phyloP scores from a whole-genome alignment of 2,797 vertebrate species.

The Prunella strophiata region DNA sequence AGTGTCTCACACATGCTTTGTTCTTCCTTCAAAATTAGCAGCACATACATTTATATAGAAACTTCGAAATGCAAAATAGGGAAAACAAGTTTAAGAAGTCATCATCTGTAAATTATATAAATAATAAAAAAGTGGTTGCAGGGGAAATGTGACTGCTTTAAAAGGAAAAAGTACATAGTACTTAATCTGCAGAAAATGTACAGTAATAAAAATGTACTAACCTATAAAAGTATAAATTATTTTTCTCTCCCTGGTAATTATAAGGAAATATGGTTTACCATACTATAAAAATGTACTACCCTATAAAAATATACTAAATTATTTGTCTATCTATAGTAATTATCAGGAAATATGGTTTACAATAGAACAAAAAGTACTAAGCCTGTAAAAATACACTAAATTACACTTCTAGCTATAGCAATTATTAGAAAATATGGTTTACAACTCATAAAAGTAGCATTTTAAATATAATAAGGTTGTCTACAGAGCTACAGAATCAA shows the following conservation, averaged over 20 bases:
- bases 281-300: conserved; percentile 72
- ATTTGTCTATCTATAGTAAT: conserved; percentile 73
- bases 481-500: conserved; percentile 11
- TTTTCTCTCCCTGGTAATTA: conserved; percentile 71
- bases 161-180: conserved; percentile 63
- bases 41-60: conserved; percentile 71
- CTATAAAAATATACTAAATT: conserved; percentile 74
- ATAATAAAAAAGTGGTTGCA: conserved; percentile 72
- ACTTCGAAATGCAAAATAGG: conserved; percentile 64
- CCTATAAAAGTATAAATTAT: conserved; percentile 75
- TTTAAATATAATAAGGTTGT: conserved; percentile 52
- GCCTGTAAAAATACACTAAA: conserved; percentile 70
- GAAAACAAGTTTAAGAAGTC: conserved; percentile 72
- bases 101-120: conserved; percentile 73
- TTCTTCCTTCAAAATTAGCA: conserved; percentile 76
- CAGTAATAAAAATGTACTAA: conserved; percentile 73
- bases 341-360: conserved; percentile 71
- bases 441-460: conserved; percentile 55
- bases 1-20: conserved; percentile 70
- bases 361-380: conserved; percentile 70
- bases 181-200: conserved; percentile 66
- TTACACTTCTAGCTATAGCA: conserved; percentile 51
- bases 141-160: conserved; percentile 61
- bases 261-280: conserved; percentile 73
- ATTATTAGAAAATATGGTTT: conserved; percentile 57